A percentile compares a stretch with the other conserved stretches of the same genome.
phyloP scores from a whole-genome alignment of 2,113 vertebrate species.

The Pseudorhombus dupliciocellatus region DNA sequence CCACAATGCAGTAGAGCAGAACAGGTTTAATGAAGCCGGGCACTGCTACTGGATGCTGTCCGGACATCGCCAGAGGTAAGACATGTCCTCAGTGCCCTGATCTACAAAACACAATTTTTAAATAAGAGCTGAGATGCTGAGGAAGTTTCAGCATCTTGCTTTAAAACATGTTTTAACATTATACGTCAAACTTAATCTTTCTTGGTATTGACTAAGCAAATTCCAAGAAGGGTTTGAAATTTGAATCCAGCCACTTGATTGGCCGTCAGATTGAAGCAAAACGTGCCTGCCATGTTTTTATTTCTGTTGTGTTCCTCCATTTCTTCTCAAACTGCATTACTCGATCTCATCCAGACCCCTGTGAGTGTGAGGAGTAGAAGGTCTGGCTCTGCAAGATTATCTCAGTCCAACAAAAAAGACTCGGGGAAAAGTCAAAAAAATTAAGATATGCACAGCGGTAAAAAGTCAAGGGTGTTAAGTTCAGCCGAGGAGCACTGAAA shows the following conservation, averaged over 20 bases:
- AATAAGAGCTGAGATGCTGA: constrained; percentile 86
- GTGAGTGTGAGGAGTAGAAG: constrained; percentile 23
- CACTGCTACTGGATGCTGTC: constrained; percentile 98
- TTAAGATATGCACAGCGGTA: constrained; percentile 25
- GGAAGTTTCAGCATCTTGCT: constrained; percentile 95
- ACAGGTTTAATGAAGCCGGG: constrained; percentile 91
- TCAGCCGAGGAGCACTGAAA: constrained; percentile 19
- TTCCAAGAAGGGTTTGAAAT: background rate
- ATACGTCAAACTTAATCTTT: constrained; percentile 16
- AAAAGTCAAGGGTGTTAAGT: constrained; percentile 30
- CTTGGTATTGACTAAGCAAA: background rate
- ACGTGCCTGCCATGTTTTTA: constrained; percentile 3
- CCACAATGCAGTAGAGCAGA: constrained; percentile 95
- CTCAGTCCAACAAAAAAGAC: constrained; percentile 19
- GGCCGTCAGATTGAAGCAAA: constrained; percentile 34
- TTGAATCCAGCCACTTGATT: background rate
- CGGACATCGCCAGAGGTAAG: constrained; percentile 93
- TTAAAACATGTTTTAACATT: no score
- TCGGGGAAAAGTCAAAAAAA: constrained; percentile 16
- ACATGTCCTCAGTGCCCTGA: background rate
- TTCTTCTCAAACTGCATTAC: constrained; percentile 12
- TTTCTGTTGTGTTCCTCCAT: constrained; percentile 21
- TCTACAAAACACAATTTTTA: background rate
- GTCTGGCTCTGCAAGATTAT: constrained; percentile 48
- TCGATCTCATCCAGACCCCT: constrained; percentile 16